Base-by-base conservation (phyloP, 1,140 invertebrate species). In the Apolygus lucorum region DNA sequence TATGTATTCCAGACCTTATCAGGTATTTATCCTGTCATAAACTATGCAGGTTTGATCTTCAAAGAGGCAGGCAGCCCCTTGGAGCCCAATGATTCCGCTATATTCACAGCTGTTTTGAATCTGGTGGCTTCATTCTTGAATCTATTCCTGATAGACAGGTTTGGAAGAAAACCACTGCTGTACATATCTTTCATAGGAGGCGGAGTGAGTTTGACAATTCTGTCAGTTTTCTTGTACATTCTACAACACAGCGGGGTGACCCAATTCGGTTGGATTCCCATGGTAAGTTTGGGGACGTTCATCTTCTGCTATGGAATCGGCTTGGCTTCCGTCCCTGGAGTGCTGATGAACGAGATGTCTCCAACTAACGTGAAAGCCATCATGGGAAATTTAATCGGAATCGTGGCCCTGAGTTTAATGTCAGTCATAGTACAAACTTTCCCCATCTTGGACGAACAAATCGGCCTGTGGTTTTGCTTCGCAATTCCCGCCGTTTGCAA, bases 161-260 rank as follows among this genome's bases (percentile, higher is more conserved):
- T 65, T 27, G 63, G 63, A 2, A 24, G 63, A 24, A 65, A 28
- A 27, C 63, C 63, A 13, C 24, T 65, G 26, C 63, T 65, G 2
- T 28, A 28, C 26, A 22, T 21, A 11, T 63, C 59, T 8, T 63
- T 26, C n/a, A 21, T 63, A 8, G 59, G n/a, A 4, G 25, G 59
- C 59, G 21, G 4, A 8, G 59, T 63, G n/a, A 22, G 8, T 26
- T 22, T 26, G n/a, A 8, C 59, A 21, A 8, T 63, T 4, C 11
- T 26, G 4, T 4, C 25, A 8, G 25, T 21, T 8, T 63, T 8
- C 21, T 63, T 22, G n/a, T 8, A 8, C n/a, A 21, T 21, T 21
- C 4, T 8, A 63, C 59, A 22, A 22, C 59, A 27, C 8, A 14
- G 4, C 25, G 26, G 13, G 2, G 17, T 34, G 8, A 14, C 2